Base-by-base conservation (phyloP, 2,888 invertebrate species). In the Cephus nigrinus region DNA sequence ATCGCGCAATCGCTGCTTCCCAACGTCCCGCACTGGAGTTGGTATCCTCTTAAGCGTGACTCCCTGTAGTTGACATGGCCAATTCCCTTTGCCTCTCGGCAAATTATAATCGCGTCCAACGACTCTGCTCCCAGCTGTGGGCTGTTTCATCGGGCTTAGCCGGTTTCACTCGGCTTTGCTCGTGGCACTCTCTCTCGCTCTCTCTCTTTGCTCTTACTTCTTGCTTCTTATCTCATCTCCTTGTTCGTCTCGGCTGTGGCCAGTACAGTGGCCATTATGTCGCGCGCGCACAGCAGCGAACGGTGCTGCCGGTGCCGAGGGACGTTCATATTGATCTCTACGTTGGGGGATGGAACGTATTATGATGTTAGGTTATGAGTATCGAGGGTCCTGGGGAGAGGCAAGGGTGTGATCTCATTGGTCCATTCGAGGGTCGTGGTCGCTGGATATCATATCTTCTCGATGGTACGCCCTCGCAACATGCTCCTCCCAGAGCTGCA, bases 11-110 rank as follows among this genome's bases (percentile, higher is more conserved):
- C 55, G 55, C 55, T 55, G 55, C 9, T 55, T 79, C 76, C 79
- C 79, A 74, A 76, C 79, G 75, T 78, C 73, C 71, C 79, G 78
- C 79, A 83, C 80, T 78, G 75, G 80, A 74, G 30, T 55, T 55
- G 55, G 55, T 55, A 87, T 86, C 83, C 84, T 86, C 85, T 86
- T 84, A 83, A 85, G 83, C 84, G 55, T 55, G 84, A 83, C 84
- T 81, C 81, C 83, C 87, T 91, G 91, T 87, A 87, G 85, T 86
- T 91, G 91, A 91, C 91, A 85, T 89, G 87, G 84, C 88, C 90
- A 91, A 91, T 91, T 88, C 90, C 87, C 86, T 85, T 83, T 84
- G 82, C 80, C 83, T 85, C 83, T 80, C 80, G 82, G 86, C 87
- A 88, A 91, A 91, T 91, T 91, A 91, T 91, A 90, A 88, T 87